Percentiles rank a stretch among this genome's conserved stretches.
Evolutionary conservation across 2,888 invertebrate genomes (phyloP).

Genomic region (Megastigmus dorsalis): DNA sequence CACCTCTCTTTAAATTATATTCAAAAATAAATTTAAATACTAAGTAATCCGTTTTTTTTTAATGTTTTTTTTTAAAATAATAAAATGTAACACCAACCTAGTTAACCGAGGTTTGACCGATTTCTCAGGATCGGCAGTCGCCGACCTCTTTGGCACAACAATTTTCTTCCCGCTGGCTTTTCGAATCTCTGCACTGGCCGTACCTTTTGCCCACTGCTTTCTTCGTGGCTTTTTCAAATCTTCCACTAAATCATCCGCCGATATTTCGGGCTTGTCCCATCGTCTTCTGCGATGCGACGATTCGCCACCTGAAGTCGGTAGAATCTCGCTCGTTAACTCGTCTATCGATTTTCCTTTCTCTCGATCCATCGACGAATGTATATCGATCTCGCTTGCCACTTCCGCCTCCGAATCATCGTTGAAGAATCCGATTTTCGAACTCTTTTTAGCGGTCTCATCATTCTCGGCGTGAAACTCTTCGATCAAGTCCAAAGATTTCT

Average conservation of each 20-base stretch:
- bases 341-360: constrained; percentile 12
- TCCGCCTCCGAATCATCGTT: background rate
- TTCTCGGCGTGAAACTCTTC: constrained; percentile 16
- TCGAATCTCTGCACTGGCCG: constrained; percentile 44
- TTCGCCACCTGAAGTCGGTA: constrained; percentile 37
- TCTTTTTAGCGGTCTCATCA: background rate
- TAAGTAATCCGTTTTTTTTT: no score
- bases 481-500: constrained; percentile 25
- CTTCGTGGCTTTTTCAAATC: constrained; percentile 55
- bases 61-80: no score
- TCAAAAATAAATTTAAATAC: background rate
- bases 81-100: background rate
- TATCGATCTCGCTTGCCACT: background rate
- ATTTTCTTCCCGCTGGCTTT: constrained; percentile 53
- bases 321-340: constrained; percentile 21
- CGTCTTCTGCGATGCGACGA: constrained; percentile 50
- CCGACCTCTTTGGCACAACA: constrained; percentile 24
- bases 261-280: constrained; percentile 53
- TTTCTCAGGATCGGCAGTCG: constrained; percentile 24
- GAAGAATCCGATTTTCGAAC: background rate
- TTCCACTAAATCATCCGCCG: constrained; percentile 30
- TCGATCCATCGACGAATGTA: background rate
- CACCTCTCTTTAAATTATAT: background rate
- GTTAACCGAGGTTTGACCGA: background rate
- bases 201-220: constrained; percentile 66